phyloP scores from a whole-genome alignment of 2,888 invertebrate species.

The Ophion ventricosus region DNA sequence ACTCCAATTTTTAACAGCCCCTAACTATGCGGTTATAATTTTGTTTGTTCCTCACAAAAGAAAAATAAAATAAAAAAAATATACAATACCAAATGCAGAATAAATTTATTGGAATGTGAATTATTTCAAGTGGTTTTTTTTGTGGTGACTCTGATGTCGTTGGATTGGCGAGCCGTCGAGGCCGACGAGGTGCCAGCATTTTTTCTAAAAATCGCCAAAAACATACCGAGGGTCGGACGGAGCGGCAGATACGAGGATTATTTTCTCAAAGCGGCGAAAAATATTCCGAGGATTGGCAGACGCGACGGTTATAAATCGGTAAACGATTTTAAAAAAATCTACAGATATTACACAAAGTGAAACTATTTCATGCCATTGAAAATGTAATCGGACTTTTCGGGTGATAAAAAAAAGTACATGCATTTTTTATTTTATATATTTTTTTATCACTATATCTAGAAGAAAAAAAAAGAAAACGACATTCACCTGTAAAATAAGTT shows the following conservation, averaged over 20 bases:
- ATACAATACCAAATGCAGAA: not conserved
- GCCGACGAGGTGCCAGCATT: constrained; percentile 79
- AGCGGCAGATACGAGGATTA: constrained; percentile 76
- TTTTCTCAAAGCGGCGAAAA: constrained; percentile 74
- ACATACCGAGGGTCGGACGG: constrained; percentile 77
- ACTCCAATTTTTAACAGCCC: not conserved
- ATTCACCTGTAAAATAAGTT: not conserved
- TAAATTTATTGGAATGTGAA: not conserved
- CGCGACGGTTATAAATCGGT: constrained; percentile 68
- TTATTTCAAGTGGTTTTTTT: constrained; percentile 57
- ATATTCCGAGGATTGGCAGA: constrained; percentile 72
- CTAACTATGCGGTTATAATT: not conserved
- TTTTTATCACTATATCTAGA: not conserved
- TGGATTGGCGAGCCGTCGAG: constrained; percentile 51
- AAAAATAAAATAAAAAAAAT: not conserved
- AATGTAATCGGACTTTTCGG: too few species aligned
- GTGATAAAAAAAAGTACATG: not conserved
- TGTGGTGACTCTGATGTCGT: constrained; percentile 50
- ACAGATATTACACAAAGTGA: too few species aligned
- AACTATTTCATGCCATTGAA: too few species aligned
- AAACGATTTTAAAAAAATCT: too few species aligned
- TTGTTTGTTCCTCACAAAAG: not conserved
- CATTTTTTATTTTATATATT: too few species aligned
- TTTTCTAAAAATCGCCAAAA: constrained; percentile 80
- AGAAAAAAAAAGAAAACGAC: too few species aligned